Conservation (phyloP, 2,888 invertebrate species). For the Nebria brevicollis region DNA sequence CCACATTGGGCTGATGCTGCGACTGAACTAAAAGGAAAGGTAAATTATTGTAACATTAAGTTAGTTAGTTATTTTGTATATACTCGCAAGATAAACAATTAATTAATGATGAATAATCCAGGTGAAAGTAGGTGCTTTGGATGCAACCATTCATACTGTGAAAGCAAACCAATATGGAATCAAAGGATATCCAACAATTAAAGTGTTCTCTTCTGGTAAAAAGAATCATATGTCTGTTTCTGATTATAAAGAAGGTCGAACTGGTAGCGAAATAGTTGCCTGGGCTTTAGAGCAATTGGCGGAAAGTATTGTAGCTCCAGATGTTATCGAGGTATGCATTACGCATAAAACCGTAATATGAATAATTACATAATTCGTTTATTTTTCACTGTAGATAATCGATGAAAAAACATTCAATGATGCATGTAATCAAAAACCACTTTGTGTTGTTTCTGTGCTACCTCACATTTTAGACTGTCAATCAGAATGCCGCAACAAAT, state of each 20-base stretch:
- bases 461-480: constrained; percentile 97
- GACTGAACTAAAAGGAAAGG: constrained; percentile 93
- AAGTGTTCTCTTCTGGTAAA: constrained; percentile 83
- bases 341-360: constrained; percentile 27
- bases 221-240: constrained; percentile 74
- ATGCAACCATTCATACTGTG: constrained; percentile 90
- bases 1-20: constrained; percentile 98
- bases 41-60: constrained; percentile 53
- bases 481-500: constrained; percentile 87
- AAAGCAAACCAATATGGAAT: constrained; percentile 88
- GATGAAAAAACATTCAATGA: constrained; percentile 72
- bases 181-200: constrained; percentile 96
- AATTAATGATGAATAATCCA: constrained; percentile 51
- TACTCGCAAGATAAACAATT: no score
- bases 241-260: constrained; percentile 95
- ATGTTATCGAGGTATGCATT: constrained; percentile 75
- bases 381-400: constrained; percentile 56
- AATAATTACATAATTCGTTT: no score
- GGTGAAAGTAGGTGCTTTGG: constrained; percentile 93
- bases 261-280: constrained; percentile 86
- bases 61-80: background rate
- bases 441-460: constrained; percentile 90
- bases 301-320: constrained; percentile 91
- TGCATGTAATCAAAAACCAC: constrained; percentile 85
- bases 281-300: constrained; percentile 89